Base-by-base conservation (phyloP, 2,888 invertebrate genomes). In the Metacarcinus magister region DNA sequence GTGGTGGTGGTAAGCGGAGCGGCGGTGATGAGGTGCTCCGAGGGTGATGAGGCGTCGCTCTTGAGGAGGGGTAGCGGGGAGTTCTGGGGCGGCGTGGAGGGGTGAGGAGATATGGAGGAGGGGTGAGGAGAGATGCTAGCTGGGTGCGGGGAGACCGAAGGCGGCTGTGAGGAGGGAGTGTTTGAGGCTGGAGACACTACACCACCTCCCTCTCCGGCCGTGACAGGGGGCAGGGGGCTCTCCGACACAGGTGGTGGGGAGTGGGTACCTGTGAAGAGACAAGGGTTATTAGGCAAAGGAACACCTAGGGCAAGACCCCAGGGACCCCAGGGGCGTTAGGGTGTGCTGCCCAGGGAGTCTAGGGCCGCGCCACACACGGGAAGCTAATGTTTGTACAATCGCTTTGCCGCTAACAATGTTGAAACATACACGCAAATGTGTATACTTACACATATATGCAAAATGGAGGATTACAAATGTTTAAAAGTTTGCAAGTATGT, bases 121-220 rank as follows among this genome's bases (percentile, higher is more conserved):
- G 94, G 96, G 92, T 93, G 96, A 39, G 96, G 96, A 48, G 96
- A 96, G 48, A 95, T 75, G 67, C 93, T 89, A 19, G 95, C 92
- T n/a, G 96, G 94, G 95, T 96, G 96, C 19, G 96, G 96, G 93
- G 96, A 96, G 28, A 96, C 94, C 0, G 96, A 96, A 8, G 96
- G 75, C 1, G 96, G 93, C 67, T 95, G 96, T 28, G 96, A 94
- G 94, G 95, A 94, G 92, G 96, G 92, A 19, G 95, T 94, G 82
- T 94, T 96, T 91, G 96, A 93, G 46, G 94, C 44, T 10, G 96
- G 95, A 90, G 95, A 93, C 82, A 96, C 93, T n/a, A 94, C 95
- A 2, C 91, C 94, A 1, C 94, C 95, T 39, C 94, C 93, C 5
- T 94, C 93, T 23, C 60, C 82, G 10, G 94, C 19, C 43, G 94